Evolutionary conservation across 2,888 invertebrate genomes (phyloP).

Genomic region (Arge pagana): DNA sequence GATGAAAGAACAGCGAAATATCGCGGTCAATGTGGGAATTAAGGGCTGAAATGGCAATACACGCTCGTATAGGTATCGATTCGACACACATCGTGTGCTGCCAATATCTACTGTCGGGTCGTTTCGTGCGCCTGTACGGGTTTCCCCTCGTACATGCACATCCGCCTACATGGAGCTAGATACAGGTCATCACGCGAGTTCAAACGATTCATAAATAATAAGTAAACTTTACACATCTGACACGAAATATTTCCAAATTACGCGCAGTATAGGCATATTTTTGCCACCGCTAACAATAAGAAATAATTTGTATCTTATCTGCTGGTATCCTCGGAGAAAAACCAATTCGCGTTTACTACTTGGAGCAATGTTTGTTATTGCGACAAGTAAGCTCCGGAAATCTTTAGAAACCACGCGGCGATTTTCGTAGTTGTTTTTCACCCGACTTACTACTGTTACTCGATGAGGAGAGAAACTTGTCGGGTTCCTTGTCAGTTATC

Average conservation of each 20-base stretch:
- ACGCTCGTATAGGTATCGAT: conserved; percentile 41
- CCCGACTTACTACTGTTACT: no score
- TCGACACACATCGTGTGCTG: conserved; percentile 50
- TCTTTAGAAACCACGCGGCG: no score
- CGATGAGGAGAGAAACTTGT: no score
- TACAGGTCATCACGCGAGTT: conserved; percentile 3
- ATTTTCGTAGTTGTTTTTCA: no score
- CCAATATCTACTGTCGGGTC: conserved; percentile 36
- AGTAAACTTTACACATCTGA: conserved; percentile 10
- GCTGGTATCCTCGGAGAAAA: no score
- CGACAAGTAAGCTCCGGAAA: no score
- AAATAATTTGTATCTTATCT: no score
- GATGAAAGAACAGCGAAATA: conserved; percentile 4
- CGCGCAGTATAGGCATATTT: no score
- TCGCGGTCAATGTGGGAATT: conserved; percentile 17
- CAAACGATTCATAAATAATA: conserved; percentile 10
- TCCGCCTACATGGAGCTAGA: conserved; percentile 6
- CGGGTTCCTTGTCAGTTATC: no score
- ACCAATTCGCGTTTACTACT: no score
- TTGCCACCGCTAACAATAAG: no score
- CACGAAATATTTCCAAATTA: neutral
- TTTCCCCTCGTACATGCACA: conserved; percentile 13
- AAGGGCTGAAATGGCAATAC: conserved; percentile 5
- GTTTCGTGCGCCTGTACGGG: conserved; percentile 9
- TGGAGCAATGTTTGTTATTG: no score